Percentiles rank a stretch among this genome's conserved stretches.
These are phyloP conservation scores for Lottia scabra DNA, from an alignment of 2,888 invertebrate genomes.

Conservation along the genomic window DNA sequence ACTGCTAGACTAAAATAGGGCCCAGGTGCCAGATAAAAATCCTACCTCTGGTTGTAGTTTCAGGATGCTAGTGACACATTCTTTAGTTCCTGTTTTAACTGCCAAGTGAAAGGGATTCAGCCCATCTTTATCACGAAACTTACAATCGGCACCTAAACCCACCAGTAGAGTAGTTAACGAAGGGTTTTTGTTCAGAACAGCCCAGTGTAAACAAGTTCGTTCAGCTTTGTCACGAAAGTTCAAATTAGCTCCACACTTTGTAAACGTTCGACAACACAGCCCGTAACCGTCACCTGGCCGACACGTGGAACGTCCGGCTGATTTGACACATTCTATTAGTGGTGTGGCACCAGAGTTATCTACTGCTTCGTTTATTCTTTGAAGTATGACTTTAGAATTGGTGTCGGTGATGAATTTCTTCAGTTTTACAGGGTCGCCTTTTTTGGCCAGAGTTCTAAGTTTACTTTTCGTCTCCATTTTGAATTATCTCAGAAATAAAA, in stretches of 20 bases:
- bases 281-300: constrained; percentile 32
- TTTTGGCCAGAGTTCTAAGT: constrained; percentile 1
- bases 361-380: constrained; percentile 32
- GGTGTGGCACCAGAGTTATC: constrained; percentile 42
- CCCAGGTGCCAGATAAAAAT: neutral
- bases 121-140: constrained; percentile 41
- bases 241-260: constrained; percentile 39
- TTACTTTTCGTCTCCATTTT: constrained; percentile 12
- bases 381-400: neutral
- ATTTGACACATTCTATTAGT: constrained; percentile 40
- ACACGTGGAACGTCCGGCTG: constrained; percentile 8
- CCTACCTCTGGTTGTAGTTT: constrained; percentile 36
- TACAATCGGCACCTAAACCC: constrained; percentile 37
- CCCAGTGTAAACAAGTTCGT: constrained; percentile 41
- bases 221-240: constrained; percentile 39
- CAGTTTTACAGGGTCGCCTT: constrained; percentile 11
- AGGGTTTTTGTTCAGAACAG: constrained; percentile 35
- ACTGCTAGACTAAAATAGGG: no score
- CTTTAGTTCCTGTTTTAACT: constrained; percentile 35
- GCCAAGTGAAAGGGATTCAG: constrained; percentile 38
- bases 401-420: constrained; percentile 14
- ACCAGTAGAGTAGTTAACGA: constrained; percentile 31
- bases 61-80: constrained; percentile 33
- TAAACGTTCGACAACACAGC: constrained; percentile 35
- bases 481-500: neutral